phyloP scores from a whole-genome alignment of 1,140 invertebrate species.

The Heliconius hewitsoni region DNA sequence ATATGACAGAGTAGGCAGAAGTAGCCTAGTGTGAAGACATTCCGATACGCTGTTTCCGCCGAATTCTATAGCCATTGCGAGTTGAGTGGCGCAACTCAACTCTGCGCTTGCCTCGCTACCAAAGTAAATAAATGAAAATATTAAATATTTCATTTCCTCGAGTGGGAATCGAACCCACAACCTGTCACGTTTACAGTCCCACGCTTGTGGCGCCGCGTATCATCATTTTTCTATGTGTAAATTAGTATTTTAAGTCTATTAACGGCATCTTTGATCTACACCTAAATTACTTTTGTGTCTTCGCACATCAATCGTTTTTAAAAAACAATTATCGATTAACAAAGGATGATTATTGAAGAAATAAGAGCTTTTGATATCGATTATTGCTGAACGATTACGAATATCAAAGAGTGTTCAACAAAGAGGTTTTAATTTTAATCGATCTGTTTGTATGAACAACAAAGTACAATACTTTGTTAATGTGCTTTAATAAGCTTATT shows the following conservation, averaged over 20 bases:
- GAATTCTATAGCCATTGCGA: too few relatives aligned
- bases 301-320: constrained; percentile 30
- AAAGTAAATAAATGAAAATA: too few relatives aligned
- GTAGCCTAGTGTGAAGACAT: too few relatives aligned
- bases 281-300: not conserved
- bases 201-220: too few relatives aligned
- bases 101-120: too few relatives aligned
- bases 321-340: constrained; percentile 29
- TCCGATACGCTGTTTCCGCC: too few relatives aligned
- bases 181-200: too few relatives aligned
- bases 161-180: too few relatives aligned
- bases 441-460: constrained; percentile 29
- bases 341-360: constrained; percentile 31
- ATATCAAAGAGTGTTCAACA: constrained; percentile 21
- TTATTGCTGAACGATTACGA: constrained; percentile 17
- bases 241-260: not conserved
- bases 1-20: too few relatives aligned
- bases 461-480: constrained; percentile 27
- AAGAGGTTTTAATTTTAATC: constrained; percentile 33
- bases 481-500: constrained; percentile 34
- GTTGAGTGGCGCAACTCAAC: too few relatives aligned
- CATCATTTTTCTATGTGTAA: not conserved
- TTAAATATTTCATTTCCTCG: too few relatives aligned
- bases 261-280: constrained; percentile 1
- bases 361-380: constrained; percentile 32